Conservation (phyloP, 2,888 invertebrate genomes). For the Hylaea fasciaria region DNA sequence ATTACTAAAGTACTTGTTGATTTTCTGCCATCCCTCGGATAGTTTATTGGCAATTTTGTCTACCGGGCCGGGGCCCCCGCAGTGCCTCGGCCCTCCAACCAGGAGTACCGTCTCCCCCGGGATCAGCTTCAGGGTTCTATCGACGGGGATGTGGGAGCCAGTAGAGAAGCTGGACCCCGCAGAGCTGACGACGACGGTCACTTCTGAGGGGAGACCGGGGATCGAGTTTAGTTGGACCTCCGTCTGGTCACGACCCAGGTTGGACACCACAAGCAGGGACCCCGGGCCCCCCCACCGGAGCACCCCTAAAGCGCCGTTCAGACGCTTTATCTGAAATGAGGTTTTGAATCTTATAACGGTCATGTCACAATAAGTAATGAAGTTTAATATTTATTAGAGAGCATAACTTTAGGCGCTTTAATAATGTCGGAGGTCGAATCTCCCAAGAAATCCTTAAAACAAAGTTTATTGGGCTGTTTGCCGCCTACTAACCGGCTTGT, state of each 20-base stretch:
- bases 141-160: constrained; percentile 62
- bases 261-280: constrained; percentile 71
- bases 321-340: constrained; percentile 81
- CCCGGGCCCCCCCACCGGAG: constrained; percentile 74
- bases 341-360: constrained; percentile 29
- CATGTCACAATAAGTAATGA: constrained; percentile 34
- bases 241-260: constrained; percentile 72
- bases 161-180: constrained; percentile 64
- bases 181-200: constrained; percentile 71
- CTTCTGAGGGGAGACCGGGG: constrained; percentile 67
- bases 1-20: constrained; percentile 77
- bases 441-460: constrained; percentile 35
- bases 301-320: constrained; percentile 74
- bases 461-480: constrained; percentile 35
- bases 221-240: constrained; percentile 78
- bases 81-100: constrained; percentile 72
- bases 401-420: constrained; percentile 38
- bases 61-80: constrained; percentile 78
- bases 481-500: constrained; percentile 22
- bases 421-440: constrained; percentile 38
- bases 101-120: constrained; percentile 71
- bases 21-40: constrained; percentile 79
- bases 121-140: constrained; percentile 61
- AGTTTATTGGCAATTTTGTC: constrained; percentile 77
- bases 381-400: constrained; percentile 39